Evolutionary conservation across 2,888 invertebrate species (phyloP).

Genomic region (Alviniconcha strummeri): DNA sequence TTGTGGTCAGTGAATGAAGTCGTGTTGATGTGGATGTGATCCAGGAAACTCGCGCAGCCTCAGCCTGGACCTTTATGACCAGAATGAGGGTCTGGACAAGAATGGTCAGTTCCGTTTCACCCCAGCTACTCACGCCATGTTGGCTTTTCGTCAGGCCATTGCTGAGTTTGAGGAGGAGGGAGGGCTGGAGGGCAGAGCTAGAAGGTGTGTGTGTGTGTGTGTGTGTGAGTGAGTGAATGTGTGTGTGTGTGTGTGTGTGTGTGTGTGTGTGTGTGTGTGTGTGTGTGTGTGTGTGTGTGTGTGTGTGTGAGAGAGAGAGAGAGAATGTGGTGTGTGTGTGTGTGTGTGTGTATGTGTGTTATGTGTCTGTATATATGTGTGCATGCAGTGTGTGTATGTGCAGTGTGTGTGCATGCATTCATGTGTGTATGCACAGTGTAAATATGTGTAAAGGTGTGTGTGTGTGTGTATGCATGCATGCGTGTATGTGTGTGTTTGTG

Average conservation of each 20-base stretch:
- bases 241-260: background rate
- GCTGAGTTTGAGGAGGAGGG: slow-evolving; percentile 73
- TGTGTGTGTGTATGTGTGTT: background rate
- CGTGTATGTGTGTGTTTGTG: background rate
- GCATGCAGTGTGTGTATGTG: too few relatives aligned
- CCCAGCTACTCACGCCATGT: slow-evolving; percentile 75
- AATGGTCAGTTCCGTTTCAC: slow-evolving; percentile 76
- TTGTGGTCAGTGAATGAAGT: too few relatives aligned
- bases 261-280: background rate
- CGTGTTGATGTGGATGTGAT: background rate
- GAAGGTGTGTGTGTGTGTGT: slow-evolving; percentile 57
- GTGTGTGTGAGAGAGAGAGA: background rate
- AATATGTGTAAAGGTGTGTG: too few relatives aligned
- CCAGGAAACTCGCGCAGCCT: slow-evolving; percentile 72
- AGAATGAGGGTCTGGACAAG: slow-evolving; percentile 72
- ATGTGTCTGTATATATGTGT: background rate
- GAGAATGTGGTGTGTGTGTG: background rate
- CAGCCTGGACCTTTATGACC: slow-evolving; percentile 74
- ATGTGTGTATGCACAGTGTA: too few relatives aligned
- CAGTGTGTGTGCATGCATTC: too few relatives aligned
- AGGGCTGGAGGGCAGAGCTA: slow-evolving; percentile 70
- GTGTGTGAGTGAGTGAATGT: background rate
- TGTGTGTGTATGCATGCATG: background rate
- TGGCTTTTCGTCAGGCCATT: slow-evolving; percentile 74
- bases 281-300: background rate